These are phyloP conservation scores for Otolemur crassicaudatus DNA, from an alignment of 2,797 vertebrate genomes.

Conservation along the genomic window DNA sequence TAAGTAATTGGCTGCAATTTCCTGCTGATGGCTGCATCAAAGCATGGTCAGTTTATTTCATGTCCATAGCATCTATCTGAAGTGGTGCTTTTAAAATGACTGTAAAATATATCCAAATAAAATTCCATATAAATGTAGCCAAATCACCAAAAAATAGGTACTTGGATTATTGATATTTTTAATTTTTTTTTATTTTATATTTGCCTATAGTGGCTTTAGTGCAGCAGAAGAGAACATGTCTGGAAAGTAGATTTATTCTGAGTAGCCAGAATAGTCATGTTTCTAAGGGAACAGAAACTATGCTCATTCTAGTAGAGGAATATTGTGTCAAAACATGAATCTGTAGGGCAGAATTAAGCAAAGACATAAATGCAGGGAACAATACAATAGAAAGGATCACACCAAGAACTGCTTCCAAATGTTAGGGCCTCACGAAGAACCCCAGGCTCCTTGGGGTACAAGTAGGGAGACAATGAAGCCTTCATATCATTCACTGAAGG, in stretches of 20 bases:
- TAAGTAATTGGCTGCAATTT: background rate
- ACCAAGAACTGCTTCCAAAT: background rate
- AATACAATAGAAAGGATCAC: background rate
- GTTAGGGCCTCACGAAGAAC: background rate
- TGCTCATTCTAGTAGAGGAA: background rate
- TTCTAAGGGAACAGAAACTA: background rate
- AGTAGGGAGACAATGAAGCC: background rate
- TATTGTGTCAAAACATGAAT: background rate
- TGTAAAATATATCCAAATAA: constrained; percentile 1
- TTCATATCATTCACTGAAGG: background rate
- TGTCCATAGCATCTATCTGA: background rate
- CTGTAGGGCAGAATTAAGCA: background rate
- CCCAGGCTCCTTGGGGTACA: background rate
- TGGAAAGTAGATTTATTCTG: background rate
- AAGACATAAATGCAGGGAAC: background rate
- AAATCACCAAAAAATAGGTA: background rate
- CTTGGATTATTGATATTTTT: background rate
- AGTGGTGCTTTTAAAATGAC: background rate
- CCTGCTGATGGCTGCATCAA: background rate
- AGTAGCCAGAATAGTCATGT: background rate
- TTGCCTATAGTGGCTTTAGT: background rate
- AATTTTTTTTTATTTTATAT: constrained; percentile 13
- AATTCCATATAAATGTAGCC: background rate
- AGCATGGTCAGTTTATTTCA: background rate
- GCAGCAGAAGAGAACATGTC: background rate